These are phyloP conservation scores for Psix sp. DNA, from an alignment of 1,140 invertebrate genomes.

Conservation along the genomic window DNA sequence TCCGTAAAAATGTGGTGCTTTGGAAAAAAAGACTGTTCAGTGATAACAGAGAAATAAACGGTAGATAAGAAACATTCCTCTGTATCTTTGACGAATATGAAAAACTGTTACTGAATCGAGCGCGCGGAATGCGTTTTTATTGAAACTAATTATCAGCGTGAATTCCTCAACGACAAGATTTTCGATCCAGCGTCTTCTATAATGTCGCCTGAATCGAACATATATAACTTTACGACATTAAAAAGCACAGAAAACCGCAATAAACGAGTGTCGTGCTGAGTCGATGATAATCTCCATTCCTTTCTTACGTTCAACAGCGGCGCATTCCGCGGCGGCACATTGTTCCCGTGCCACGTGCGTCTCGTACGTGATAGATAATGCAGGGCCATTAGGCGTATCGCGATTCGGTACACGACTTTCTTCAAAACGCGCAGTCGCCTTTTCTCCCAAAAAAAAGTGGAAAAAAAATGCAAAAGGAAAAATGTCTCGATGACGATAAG, in stretches of 20 bases:
- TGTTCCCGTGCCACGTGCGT: constrained; percentile 55
- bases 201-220: constrained; percentile 34
- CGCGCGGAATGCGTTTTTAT: constrained; percentile 34
- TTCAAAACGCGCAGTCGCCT: constrained; percentile 31
- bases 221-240: constrained; percentile 46
- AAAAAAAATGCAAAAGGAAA: constrained; percentile 30
- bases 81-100: neutral
- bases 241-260: constrained; percentile 46
- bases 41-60: too few relatives aligned
- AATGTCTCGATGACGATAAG: too few relatives aligned
- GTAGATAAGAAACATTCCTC: too few relatives aligned
- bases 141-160: constrained; percentile 32
- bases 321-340: constrained; percentile 50
- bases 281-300: constrained; percentile 53
- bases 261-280: constrained; percentile 41
- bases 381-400: constrained; percentile 53
- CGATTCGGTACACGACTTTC: constrained; percentile 49
- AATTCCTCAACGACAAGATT: constrained; percentile 24
- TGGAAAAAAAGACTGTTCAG: too few relatives aligned
- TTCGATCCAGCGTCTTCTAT: constrained; percentile 16
- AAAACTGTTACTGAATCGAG: constrained; percentile 5
- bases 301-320: constrained; percentile 44
- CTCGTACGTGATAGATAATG: constrained; percentile 53
- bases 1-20: too few relatives aligned
- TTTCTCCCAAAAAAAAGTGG: constrained; percentile 29